Percentiles rank a stretch among this genome's conserved stretches.
These are phyloP conservation scores for Anguilla anguilla DNA, from an alignment of 2,797 vertebrate genomes.

Conservation along the genomic window DNA sequence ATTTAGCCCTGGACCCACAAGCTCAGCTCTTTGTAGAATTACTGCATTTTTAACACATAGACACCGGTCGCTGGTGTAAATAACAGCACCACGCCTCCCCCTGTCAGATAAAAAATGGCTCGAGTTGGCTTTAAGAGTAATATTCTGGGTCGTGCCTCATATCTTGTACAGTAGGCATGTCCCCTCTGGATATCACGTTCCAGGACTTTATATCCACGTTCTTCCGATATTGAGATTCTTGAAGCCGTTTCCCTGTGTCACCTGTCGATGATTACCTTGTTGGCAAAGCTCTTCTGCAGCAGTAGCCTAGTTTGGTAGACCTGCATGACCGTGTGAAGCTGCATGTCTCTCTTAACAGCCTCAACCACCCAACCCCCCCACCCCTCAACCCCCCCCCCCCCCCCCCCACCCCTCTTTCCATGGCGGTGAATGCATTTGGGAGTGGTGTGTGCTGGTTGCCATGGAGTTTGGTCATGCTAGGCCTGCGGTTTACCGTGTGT, in stretches of 20 bases:
- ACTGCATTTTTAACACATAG: neutral
- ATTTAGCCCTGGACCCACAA: neutral
- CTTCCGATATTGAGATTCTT: slow-evolving; percentile 21
- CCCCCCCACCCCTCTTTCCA: neutral
- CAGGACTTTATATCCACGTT: neutral
- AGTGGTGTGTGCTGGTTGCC: neutral
- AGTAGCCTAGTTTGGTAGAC: slow-evolving; percentile 21
- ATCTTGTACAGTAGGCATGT: neutral
- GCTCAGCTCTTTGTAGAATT: neutral
- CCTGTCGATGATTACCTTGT: slow-evolving; percentile 48
- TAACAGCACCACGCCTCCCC: neutral
- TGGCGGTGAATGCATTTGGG: neutral
- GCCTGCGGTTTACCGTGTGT: neutral
- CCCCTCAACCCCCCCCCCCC: neutral
- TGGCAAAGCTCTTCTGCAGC: slow-evolving; percentile 36
- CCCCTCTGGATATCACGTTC: slow-evolving; percentile 1
- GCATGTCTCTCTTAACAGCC: neutral
- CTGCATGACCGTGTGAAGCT: slow-evolving; percentile 38
- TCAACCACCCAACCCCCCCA: neutral
- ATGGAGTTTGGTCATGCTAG: neutral
- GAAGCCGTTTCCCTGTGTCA: slow-evolving; percentile 22
- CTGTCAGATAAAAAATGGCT: neutral
- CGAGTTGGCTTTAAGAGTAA: neutral
- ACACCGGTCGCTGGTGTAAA: neutral
- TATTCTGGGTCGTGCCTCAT: neutral